Conservation (phyloP, 2,113 vertebrate genomes). For the Sinocyclocheilus anophthalmus region DNA sequence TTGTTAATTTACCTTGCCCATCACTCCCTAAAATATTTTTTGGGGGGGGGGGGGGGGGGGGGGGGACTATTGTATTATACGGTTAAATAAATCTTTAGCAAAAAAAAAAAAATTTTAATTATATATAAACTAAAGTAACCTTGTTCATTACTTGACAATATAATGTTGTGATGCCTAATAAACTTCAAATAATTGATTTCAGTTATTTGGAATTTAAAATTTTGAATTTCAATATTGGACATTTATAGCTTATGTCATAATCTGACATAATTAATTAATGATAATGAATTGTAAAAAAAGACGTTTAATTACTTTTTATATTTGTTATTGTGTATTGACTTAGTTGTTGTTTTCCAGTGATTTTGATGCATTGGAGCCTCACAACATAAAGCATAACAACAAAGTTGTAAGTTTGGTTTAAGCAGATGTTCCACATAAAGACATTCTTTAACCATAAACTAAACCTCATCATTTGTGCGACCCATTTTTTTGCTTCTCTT, state of each 20-base stretch:
- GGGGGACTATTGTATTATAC: too few relatives aligned
- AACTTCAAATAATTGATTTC: not conserved
- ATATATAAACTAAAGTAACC: too few relatives aligned
- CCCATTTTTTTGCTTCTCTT: not conserved
- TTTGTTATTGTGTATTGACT: not conserved
- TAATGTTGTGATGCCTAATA: too few relatives aligned
- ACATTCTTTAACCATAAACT: not conserved
- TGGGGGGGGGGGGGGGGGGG: too few relatives aligned
- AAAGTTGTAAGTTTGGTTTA: conserved; percentile 77
- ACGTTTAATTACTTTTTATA: not conserved
- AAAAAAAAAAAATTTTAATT: too few relatives aligned
- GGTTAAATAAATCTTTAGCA: too few relatives aligned
- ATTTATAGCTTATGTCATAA: not conserved
- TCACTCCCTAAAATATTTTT: too few relatives aligned
- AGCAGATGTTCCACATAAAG: not conserved
- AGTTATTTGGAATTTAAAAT: not conserved
- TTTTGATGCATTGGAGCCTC: conserved; percentile 77
- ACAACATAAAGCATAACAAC: conserved; percentile 87
- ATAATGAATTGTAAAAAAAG: not conserved
- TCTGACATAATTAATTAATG: not conserved
- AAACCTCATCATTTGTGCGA: not conserved
- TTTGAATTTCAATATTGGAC: not conserved
- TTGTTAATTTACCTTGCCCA: not conserved
- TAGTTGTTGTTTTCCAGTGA: conserved; percentile 67
- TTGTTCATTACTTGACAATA: too few relatives aligned